These are phyloP conservation scores for Gambusia holbrooki DNA, from an alignment of 2,113 vertebrate species.

Conservation along the genomic window DNA sequence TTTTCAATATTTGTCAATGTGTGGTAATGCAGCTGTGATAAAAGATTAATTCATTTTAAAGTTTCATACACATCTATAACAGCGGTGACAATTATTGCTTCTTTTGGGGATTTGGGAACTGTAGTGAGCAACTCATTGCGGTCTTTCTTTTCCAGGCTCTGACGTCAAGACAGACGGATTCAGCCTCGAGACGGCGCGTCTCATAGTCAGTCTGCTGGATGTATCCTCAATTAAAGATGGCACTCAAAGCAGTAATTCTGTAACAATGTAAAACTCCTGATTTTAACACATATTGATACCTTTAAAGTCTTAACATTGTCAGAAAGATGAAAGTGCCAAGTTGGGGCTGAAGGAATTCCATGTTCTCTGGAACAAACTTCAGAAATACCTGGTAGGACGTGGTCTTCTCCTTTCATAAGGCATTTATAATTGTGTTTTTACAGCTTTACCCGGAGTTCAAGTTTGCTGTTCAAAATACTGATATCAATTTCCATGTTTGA, in stretches of 20 bases:
- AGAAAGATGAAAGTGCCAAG: constrained; percentile 76
- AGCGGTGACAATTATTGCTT: not conserved
- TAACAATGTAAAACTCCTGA: not conserved
- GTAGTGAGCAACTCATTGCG: not conserved
- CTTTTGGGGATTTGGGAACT: not conserved
- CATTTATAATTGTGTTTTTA: not conserved
- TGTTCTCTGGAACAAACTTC: constrained; percentile 77
- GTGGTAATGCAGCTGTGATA: too few relatives aligned
- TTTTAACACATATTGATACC: not conserved
- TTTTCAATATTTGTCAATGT: too few relatives aligned
- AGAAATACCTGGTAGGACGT: constrained; percentile 76
- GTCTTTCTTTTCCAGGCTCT: constrained; percentile 75
- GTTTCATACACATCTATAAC: too few relatives aligned
- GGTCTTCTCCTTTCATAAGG: not conserved
- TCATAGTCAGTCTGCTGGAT: constrained; percentile 90
- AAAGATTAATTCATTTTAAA: too few relatives aligned
- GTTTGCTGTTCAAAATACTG: too few relatives aligned
- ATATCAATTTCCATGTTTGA: too few relatives aligned
- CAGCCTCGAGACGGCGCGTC: constrained; percentile 87
- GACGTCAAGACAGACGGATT: constrained; percentile 94
- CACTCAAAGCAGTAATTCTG: not conserved
- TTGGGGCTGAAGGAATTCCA: constrained; percentile 78
- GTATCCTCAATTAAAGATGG: constrained; percentile 84
- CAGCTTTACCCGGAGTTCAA: too few relatives aligned
- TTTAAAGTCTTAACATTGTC: constrained; percentile 56